Base-by-base conservation (phyloP, 2,797 vertebrate species). In the Bucorvus abyssinicus region DNA sequence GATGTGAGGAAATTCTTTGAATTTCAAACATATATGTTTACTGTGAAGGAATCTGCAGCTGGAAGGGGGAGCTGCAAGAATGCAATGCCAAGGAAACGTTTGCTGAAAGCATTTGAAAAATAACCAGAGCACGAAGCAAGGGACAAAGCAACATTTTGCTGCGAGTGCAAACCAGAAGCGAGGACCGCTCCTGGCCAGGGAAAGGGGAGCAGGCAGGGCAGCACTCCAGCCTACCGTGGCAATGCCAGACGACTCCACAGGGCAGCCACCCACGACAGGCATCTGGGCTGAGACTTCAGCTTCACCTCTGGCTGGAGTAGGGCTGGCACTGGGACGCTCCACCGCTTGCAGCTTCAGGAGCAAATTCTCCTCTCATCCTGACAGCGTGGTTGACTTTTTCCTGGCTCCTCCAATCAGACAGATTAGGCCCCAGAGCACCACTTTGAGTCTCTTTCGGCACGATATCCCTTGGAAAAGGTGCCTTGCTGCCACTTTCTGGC, bases 1-100 rank as follows among this genome's bases (percentile, higher is more conserved):
- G 68, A 94, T 6, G 2, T 38, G 50, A 90, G 50, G 85, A 94
- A 93, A 94, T 89, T 90, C 77, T 90, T 90, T 64, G 90, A 60
- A 95, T 96, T 94, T 95, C 92, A 71, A 90, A 87, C 38, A 64
- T 94, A 44, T 23, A 94, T 90, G 78, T 95, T 94, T 95, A 68
- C 78, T 52, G 38, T 47, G 49, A 57, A 93, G 45, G 86, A 94
- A 93, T 90, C 74, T 0, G 9, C 71, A 93, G 93, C 64, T 87
- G 81, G 64, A 95, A 45, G 21, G 32, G 85, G 36, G 56, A 88
- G 63, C 49, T 76, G 47, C 63, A 74, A 90, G 68, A 91, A 79
- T 40, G n/a, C 71, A 60, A 36, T 0, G 3, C 40, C 29, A 40
- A 85, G 4, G 10, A 87, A 89, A 86, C 36, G n/a, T 74, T 89